These are phyloP conservation scores for Cyprinella venusta DNA, from an alignment of 2,797 vertebrate genomes.

Conservation along the genomic window DNA sequence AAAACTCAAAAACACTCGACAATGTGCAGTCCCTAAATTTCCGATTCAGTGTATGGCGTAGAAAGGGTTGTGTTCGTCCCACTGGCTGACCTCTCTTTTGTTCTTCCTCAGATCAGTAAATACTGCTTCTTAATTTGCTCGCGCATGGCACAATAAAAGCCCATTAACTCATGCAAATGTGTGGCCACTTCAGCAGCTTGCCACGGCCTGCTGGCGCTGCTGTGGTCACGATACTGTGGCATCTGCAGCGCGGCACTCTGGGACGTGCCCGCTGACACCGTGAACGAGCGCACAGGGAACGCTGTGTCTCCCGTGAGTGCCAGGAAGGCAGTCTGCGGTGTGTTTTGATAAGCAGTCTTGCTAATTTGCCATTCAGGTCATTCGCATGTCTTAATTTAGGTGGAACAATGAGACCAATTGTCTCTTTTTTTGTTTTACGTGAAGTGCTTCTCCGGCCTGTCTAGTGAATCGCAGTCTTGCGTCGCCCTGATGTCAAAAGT, in stretches of 20 bases:
- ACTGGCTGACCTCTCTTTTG: conserved; percentile 36
- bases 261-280: conserved; percentile 30
- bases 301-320: conserved; percentile 24
- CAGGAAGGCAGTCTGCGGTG: conserved; percentile 18
- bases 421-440: conserved; percentile 17
- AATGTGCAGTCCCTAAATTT: neutral
- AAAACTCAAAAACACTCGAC: neutral
- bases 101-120: conserved; percentile 47
- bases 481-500: neutral
- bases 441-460: neutral
- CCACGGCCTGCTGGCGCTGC: neutral
- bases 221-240: conserved; percentile 28
- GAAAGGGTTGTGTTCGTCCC: conserved; percentile 34
- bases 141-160: conserved; percentile 38
- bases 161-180: conserved; percentile 58
- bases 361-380: conserved; percentile 44
- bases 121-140: conserved; percentile 42
- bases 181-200: conserved; percentile 36
- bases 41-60: neutral
- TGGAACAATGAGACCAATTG: conserved; percentile 20
- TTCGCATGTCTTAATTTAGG: conserved; percentile 35
- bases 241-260: conserved; percentile 37
- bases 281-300: neutral
- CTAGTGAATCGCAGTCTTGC: neutral
- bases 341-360: conserved; percentile 38